Conservation (phyloP, 2,113 vertebrate species). For the Campylomormyrus numenius region DNA sequence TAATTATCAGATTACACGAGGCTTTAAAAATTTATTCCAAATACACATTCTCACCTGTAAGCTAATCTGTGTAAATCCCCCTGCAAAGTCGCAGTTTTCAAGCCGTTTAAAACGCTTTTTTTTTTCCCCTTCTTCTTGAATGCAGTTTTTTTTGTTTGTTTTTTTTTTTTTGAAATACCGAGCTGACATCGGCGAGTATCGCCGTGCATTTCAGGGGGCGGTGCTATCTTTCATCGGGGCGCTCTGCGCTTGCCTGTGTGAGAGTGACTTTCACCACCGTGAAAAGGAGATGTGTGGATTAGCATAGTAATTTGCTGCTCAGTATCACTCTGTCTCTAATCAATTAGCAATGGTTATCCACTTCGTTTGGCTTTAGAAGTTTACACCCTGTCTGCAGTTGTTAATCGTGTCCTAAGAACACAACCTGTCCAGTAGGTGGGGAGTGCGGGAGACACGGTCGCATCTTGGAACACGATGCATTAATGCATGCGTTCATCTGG, state of each 20-base stretch:
- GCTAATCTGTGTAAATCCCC: slow-evolving; percentile 11
- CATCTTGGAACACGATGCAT: neutral
- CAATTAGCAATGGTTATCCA: slow-evolving; percentile 28
- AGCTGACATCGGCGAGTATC: neutral
- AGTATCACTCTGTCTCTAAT: slow-evolving; percentile 28
- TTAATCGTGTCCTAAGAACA: neutral
- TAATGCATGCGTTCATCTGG: neutral
- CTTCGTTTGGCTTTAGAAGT: slow-evolving; percentile 15
- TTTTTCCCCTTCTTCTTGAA: neutral
- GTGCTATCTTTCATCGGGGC: neutral
- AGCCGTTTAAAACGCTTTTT: neutral
- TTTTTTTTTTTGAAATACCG: neutral
- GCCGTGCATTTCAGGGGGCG: neutral
- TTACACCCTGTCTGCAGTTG: slow-evolving; percentile 7
- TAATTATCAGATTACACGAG: slow-evolving; percentile 24
- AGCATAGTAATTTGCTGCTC: slow-evolving; percentile 31
- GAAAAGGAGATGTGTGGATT: slow-evolving; percentile 35
- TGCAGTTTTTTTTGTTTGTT: neutral
- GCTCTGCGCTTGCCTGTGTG: neutral
- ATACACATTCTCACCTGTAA: neutral
- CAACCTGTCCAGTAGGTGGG: neutral
- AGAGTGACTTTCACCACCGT: slow-evolving; percentile 7
- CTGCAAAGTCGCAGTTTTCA: neutral
- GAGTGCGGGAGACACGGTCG: neutral
- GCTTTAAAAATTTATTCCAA: neutral